A percentile compares a stretch with the other conserved stretches of the same genome.
These are phyloP conservation scores for Proteles cristata DNA, from an alignment of 2,113 vertebrate genomes.

Conservation along the genomic window DNA sequence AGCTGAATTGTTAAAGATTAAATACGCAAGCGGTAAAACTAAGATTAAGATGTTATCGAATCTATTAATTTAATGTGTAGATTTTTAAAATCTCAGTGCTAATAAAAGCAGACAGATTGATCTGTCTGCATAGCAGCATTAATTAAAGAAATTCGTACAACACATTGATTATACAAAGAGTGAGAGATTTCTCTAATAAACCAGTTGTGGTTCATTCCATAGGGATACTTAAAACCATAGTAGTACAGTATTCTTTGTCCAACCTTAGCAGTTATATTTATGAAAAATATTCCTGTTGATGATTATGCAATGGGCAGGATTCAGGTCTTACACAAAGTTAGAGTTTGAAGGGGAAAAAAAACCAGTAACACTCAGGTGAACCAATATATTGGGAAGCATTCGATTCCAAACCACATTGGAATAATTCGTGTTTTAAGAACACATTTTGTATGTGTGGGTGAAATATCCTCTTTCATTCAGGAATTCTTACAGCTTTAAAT, in stretches of 20 bases:
- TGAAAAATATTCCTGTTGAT: background rate
- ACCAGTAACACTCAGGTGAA: background rate
- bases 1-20: slow-evolving; percentile 10
- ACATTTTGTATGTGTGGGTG: no score
- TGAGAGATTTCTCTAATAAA: background rate
- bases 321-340: background rate
- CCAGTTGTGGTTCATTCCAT: background rate
- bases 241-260: background rate
- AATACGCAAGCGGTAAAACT: background rate
- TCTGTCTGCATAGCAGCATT: background rate
- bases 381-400: background rate
- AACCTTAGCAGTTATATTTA: background rate
- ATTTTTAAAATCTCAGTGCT: background rate
- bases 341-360: background rate
- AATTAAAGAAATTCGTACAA: slow-evolving; percentile 21
- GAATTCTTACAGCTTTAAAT: background rate
- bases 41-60: slow-evolving; percentile 49
- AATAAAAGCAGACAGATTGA: slow-evolving; percentile 37
- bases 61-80: slow-evolving; percentile 21
- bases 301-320: background rate
- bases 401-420: background rate
- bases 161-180: background rate
- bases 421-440: background rate
- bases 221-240: background rate
- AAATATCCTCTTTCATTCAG: background rate